Evolutionary conservation across 2,113 vertebrate species (phyloP), one percentile per base, ranked within the genome.

Genomic region (Origma solitaria): DNA sequence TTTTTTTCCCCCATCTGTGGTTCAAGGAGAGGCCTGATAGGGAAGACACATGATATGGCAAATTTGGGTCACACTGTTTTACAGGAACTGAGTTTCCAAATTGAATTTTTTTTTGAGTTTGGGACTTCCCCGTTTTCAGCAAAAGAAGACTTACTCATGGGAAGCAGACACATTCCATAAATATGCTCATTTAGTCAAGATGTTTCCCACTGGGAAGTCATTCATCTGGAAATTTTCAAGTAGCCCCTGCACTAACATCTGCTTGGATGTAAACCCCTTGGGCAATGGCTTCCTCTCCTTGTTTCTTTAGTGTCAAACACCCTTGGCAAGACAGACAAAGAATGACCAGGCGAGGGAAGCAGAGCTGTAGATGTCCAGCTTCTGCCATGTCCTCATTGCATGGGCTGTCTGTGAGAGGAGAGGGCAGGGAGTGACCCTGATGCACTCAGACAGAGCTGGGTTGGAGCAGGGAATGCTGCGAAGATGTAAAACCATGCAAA

Each of bases 71-170:
- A 88, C 24, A 54, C 11, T 22, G 47, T 40, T 91, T 91, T 91
- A 92, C 38, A 73, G 77, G 89, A 92, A 96, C 7, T 23, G 35
- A 81, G 11, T 87, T 91, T 87, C 65, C 28, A 89, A 66, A 64
- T 0, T 0, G 6, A 49, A 2, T 3, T 38, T 18, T 44, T 44
- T 58, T 88, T 85, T 50, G 1, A 38, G 30, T 79, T 84, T 68
- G 82, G 73, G 92, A 82, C 65, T 85, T 94, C 25, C 92, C 64
- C 69, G 58, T 91, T 94, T 76, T 57, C 82, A 87, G 27, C 22
- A 37, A 56, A 82, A 87, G 22, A 16, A 8, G 30, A 61, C 18
- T 85, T 80, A 51, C 37, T 75, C 68, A 64, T 42, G 87, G 69
- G 87, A 89, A 84, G 38, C 64, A 84, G 77, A 68, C 24, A 66